Base-by-base conservation (phyloP, 2,797 vertebrate genomes). In the Cynopterus sphinx region DNA sequence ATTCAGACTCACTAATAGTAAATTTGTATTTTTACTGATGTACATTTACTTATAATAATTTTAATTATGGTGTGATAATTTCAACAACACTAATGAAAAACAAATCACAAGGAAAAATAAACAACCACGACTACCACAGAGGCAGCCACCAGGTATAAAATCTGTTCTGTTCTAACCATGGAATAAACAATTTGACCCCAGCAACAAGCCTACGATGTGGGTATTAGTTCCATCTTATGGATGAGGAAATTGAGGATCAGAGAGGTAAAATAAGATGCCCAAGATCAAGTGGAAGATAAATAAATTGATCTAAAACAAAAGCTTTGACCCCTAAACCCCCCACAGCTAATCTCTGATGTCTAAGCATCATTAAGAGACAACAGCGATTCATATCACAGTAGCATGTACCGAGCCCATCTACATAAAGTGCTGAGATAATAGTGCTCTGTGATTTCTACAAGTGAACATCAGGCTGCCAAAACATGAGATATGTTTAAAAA, bases 401-500 rank as follows among this genome's bases (percentile, higher is more conserved):
- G 61, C 33, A 81, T 11, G 28, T 9, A 67, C 12, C 75, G 8
- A 31, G 11, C 7, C 26, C 67, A 49, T 31, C 41, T 41, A 65
- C 1, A 59, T 0, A 33, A 77, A 57, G 31, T 88, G 5, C 49
- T 65, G n/a, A 87, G 90, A 53, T 33, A n/a, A 68, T 16, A 90
- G 31, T 5, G 65, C 28, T 78, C 26, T 17, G 19, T 91, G 73
- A 83, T 43, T 87, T 81, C 61, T 87, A 85, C 33, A 94, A 16
- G 46, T 90, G 19, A 95, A 70, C 43, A 46, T 49, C 12, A 77
- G 39, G 31, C 77, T 83, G 70, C 33, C 77, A 70, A 90, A 95
- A 84, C 71, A 65, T 13, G 33, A 96, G 43, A 41, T 24, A 68
- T 31, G 33, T 87, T 95, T 95, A 96, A 96, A 96, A 96, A 94